Evolutionary conservation across 2,113 vertebrate species (phyloP), one percentile per base, ranked within the genome.

Genomic region (Emydocephalus ijimae): DNA sequence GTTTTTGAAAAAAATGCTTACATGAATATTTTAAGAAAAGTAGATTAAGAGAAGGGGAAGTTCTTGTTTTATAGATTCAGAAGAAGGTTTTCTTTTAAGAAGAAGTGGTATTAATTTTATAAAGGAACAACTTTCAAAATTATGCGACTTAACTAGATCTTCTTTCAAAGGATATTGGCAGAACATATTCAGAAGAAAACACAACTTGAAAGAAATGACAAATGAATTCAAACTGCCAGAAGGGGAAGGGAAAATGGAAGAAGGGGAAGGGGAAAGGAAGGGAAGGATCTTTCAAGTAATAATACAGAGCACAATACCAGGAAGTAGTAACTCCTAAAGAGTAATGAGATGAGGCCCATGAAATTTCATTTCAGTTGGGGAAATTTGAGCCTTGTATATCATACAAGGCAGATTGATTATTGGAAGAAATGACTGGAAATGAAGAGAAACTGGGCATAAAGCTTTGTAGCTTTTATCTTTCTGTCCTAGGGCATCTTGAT

Each of bases 11-110:
- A 8, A 34, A 93, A 93, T 92, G 85, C 23, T 45, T 2, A 2
- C 54, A 59, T 85, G 93, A 94, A 88, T 86, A 90, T n/a, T 20
- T 56, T 86, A 56, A 61, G 18, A 69, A 92, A 94, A 86, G 52
- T 39, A 91, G 24, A 57, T 85, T 26, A 93, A 29, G 56, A 59
- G 69, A 94, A 91, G 48, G 6, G 29, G 86, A 89, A 64, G 89
- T 88, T 81, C 8, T 20, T n/a, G 34, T 90, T 93, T 56, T 43
- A 88, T 21, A 91, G 8, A 85, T 52, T 11, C 8, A 64, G 85
- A 39, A 87, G 12, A 89, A 21, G 24, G 5, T 81, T 55, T 0
- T 43, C 12, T 81, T 50, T 50, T 9, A 50, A 50, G 48, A 50
- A 50, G 8, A 15, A 34, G 52, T 48, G 24, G 9, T 54, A 45